A percentile compares a stretch with the other conserved stretches of the same genome.
Conservation (phyloP, 2,888 invertebrate genomes). For the Hoplodrina blanda region DNA sequence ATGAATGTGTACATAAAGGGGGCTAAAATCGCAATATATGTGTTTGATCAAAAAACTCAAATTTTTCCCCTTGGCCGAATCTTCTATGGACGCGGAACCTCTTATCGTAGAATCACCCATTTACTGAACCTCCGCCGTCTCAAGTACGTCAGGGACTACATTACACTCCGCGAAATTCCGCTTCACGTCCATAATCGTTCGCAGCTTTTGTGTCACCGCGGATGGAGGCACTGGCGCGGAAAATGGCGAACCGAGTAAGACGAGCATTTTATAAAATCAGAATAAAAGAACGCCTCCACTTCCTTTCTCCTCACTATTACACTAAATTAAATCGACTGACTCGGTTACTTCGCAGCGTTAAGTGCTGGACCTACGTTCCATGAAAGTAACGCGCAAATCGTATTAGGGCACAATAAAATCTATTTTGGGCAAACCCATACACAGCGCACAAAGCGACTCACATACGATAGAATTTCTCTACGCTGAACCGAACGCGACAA, state of each 20-base stretch:
- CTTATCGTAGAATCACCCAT: too few species aligned
- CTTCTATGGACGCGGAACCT: too few species aligned
- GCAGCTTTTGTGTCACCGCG: constrained; percentile 71
- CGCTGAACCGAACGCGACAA: constrained; percentile 72
- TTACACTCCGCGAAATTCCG: constrained; percentile 64
- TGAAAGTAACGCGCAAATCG: constrained; percentile 50
- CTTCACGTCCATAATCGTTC: constrained; percentile 71
- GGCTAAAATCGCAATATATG: too few species aligned
- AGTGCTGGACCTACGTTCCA: constrained; percentile 45
- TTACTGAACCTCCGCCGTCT: constrained; percentile 60
- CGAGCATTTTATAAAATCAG: constrained; percentile 60
- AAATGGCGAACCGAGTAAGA: constrained; percentile 70
- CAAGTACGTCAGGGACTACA: constrained; percentile 63
- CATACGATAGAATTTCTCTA: constrained; percentile 69
- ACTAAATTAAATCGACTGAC: constrained; percentile 61
- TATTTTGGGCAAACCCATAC: constrained; percentile 69
- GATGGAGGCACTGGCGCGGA: constrained; percentile 69
- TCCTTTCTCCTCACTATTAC: constrained; percentile 53
- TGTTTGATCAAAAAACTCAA: too few species aligned
- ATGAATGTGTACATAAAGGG: too few species aligned
- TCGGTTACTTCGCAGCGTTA: constrained; percentile 35
- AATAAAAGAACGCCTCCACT: constrained; percentile 53
- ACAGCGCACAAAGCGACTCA: constrained; percentile 59
- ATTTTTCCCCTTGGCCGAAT: too few species aligned
- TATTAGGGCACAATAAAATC: constrained; percentile 71